Evolutionary conservation across 2,888 invertebrate species (phyloP).

Genomic region (Brenthis hecate): DNA sequence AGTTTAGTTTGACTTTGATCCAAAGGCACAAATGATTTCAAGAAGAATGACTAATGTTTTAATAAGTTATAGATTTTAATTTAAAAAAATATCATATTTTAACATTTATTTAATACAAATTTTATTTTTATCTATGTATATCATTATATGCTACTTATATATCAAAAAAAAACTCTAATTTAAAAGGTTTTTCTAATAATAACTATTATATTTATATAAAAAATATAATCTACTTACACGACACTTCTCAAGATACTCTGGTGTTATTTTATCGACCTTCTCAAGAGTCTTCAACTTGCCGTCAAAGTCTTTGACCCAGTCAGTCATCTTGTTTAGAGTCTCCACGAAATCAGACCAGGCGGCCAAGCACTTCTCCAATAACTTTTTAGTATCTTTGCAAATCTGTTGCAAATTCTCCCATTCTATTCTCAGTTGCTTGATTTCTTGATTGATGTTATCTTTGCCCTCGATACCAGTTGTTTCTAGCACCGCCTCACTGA

Average conservation of each 20-base stretch:
- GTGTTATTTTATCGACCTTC: constrained; percentile 88
- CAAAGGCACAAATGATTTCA: too few species aligned
- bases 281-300: constrained; percentile 85
- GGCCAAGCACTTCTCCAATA: constrained; percentile 88
- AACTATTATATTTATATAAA: too few species aligned
- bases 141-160: too few species aligned
- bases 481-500: constrained; percentile 88
- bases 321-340: constrained; percentile 87
- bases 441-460: constrained; percentile 90
- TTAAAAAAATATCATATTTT: too few species aligned
- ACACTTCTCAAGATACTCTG: constrained; percentile 89
- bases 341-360: constrained; percentile 92
- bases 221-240: constrained; percentile 76
- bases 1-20: constrained; percentile 8
- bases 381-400: constrained; percentile 88
- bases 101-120: too few species aligned
- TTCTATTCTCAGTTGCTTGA: constrained; percentile 89
- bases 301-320: constrained; percentile 88
- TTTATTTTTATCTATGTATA: too few species aligned
- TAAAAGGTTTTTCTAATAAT: too few species aligned
- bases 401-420: constrained; percentile 91
- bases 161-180: too few species aligned
- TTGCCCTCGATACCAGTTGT: constrained; percentile 92
- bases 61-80: too few species aligned
- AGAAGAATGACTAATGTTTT: too few species aligned